Conservation (phyloP, 35 echinoderm and acorn worm species). For the Apostichopus japonicus region DNA sequence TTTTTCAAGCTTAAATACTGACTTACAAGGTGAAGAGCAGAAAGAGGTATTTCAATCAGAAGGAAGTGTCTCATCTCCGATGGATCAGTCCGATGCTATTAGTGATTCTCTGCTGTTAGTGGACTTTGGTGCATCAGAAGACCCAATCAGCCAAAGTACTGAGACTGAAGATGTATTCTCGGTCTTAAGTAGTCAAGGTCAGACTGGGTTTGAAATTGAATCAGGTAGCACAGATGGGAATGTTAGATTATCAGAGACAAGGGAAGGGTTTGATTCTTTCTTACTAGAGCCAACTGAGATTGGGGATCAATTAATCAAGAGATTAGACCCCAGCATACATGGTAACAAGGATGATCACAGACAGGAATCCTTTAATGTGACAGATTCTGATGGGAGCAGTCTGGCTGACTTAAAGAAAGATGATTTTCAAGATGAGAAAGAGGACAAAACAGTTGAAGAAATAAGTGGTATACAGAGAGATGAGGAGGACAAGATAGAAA, state of each 20-base stretch:
- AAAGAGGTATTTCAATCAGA: background rate
- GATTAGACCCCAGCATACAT: no score
- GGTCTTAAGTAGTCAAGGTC: background rate
- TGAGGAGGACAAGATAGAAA: background rate
- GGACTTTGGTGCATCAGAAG: background rate
- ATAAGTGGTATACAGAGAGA: background rate
- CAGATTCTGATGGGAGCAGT: no score
- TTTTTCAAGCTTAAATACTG: slow-evolving; percentile 9
- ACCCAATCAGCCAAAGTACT: background rate
- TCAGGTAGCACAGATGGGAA: background rate
- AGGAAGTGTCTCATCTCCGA: background rate
- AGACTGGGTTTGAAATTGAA: background rate
- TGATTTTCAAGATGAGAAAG: background rate
- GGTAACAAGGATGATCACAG: no score
- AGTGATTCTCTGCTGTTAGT: background rate
- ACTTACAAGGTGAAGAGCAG: background rate
- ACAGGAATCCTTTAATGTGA: no score
- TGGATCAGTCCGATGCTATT: background rate
- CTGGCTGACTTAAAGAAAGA: no score
- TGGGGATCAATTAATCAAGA: no score
- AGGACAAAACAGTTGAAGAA: background rate
- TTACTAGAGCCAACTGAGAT: no score
- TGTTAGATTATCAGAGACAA: background rate
- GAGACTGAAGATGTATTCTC: background rate
- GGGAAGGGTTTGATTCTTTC: no score